These are phyloP conservation scores for Novumbra hubbsi DNA, from an alignment of 2,797 vertebrate genomes.

Conservation along the genomic window DNA sequence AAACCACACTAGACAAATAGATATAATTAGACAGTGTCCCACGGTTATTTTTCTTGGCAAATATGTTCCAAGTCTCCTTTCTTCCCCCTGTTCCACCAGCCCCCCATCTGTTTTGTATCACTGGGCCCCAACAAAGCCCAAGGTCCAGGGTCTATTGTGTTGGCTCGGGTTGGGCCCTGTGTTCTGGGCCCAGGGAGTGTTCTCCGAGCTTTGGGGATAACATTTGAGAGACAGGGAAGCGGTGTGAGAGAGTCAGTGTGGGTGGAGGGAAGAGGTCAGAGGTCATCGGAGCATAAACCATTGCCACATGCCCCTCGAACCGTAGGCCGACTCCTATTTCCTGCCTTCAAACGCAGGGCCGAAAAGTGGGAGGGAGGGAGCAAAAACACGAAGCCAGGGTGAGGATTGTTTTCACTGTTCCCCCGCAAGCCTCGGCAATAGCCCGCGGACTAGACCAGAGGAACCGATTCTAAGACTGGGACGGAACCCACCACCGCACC, in stretches of 20 bases:
- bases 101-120: constrained; percentile 84
- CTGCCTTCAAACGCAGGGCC: constrained; percentile 80
- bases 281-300: constrained; percentile 79
- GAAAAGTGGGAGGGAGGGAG: constrained; percentile 78
- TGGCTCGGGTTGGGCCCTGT: constrained; percentile 56
- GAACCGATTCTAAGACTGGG: constrained; percentile 72
- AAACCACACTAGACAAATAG: constrained; percentile 77
- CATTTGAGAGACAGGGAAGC: constrained; percentile 69
- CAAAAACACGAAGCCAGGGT: constrained; percentile 76
- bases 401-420: constrained; percentile 79
- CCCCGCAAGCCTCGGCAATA: constrained; percentile 47
- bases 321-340: constrained; percentile 88
- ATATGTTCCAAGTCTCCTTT: constrained; percentile 81
- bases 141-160: constrained; percentile 59
- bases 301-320: constrained; percentile 85
- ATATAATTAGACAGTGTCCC: constrained; percentile 76
- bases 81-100: constrained; percentile 66
- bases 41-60: constrained; percentile 86
- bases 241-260: constrained; percentile 68
- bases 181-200: constrained; percentile 41
- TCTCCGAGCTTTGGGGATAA: constrained; percentile 52
- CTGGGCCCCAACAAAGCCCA: constrained; percentile 73
- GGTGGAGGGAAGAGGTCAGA: constrained; percentile 67
- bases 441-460: constrained; percentile 68
- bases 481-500: constrained; percentile 48